Percentiles rank a stretch among this genome's conserved stretches.
Evolutionary conservation across 2,797 vertebrate genomes (phyloP).

Genomic region (Sebastes itinus): DNA sequence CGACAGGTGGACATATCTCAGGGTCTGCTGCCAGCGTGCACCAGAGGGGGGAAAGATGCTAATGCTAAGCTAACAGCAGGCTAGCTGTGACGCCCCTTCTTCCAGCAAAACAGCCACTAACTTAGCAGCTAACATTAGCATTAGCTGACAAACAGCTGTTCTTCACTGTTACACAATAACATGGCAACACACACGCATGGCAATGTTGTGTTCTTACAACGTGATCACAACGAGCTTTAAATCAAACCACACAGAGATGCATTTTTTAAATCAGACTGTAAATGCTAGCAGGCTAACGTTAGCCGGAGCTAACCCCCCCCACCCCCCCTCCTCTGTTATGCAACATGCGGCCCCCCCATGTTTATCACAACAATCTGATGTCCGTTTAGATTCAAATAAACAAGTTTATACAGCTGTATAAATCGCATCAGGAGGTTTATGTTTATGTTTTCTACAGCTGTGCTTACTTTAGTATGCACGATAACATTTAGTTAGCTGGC

Average conservation of each 20-base stretch:
- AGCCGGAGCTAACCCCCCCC: slow-evolving; percentile 35
- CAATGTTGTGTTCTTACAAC: no score
- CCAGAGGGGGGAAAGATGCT: background rate
- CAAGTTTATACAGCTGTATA: background rate
- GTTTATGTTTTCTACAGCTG: background rate
- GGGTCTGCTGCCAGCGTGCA: background rate
- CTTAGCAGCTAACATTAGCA: slow-evolving; percentile 22
- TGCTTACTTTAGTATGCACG: background rate
- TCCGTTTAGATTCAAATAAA: background rate
- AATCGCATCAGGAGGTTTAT: background rate
- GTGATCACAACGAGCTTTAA: accelerated
- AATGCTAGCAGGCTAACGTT: background rate
- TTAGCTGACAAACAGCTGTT: background rate
- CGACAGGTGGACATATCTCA: background rate
- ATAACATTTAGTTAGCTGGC: background rate
- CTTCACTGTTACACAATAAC: background rate
- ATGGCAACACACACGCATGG: no score
- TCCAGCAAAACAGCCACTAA: background rate
- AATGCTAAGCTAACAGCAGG: slow-evolving; percentile 30
- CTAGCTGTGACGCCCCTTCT: slow-evolving; percentile 34
- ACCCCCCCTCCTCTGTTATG: slow-evolving; percentile 31
- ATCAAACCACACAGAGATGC: background rate
- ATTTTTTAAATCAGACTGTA: background rate
- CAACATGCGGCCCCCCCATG: slow-evolving; percentile 58
- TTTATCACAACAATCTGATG: background rate